A percentile compares a stretch with the other conserved stretches of the same genome.
Evolutionary conservation across 2,797 vertebrate genomes (phyloP).

Genomic region (Rallus crepitans): DNA sequence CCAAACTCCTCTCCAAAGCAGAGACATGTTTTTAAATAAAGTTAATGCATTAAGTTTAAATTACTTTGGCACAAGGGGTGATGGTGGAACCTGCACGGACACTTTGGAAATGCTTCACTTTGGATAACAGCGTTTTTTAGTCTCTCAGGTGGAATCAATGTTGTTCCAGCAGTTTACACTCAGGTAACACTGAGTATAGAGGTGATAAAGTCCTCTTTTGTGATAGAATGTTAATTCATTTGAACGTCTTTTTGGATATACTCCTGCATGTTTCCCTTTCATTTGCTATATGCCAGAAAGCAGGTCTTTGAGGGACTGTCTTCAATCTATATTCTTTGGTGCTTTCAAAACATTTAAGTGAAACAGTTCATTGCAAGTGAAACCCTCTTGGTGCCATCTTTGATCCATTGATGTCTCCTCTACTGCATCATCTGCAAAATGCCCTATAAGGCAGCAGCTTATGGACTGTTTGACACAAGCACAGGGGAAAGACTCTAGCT

Average conservation of each 20-base stretch:
- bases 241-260: not conserved
- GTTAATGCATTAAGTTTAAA: not conserved
- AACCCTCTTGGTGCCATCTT: not conserved
- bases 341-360: not conserved
- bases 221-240: not conserved
- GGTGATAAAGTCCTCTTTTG: not conserved
- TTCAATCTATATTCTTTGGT: not conserved
- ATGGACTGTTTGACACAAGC: not conserved
- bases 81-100: not conserved
- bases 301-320: not conserved
- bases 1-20: not conserved
- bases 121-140: not conserved
- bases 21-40: constrained; percentile 25
- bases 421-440: not conserved
- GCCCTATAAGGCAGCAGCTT: not conserved
- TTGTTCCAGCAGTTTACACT: not conserved
- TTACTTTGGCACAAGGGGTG: not conserved
- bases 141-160: not conserved
- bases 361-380: not conserved
- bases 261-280: not conserved
- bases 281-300: not conserved
- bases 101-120: not conserved
- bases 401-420: not conserved
- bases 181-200: not conserved
- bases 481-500: not conserved